These are phyloP conservation scores for Digitonthophagus gazella DNA, from an alignment of 2,888 invertebrate genomes.

Conservation along the genomic window DNA sequence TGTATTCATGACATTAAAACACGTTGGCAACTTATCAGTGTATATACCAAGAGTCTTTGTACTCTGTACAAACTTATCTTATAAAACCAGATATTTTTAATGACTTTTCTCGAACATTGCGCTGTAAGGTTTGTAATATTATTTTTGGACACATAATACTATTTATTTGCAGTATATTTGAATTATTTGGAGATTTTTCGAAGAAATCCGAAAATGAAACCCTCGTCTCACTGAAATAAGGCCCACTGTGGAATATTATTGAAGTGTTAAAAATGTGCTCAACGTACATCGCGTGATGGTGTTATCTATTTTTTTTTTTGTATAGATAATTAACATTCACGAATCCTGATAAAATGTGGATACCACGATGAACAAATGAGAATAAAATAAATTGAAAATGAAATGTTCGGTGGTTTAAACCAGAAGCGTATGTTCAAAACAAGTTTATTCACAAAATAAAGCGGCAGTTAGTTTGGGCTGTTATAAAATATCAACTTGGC, in stretches of 20 bases:
- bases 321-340: not conserved
- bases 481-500: no score
- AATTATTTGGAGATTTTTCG: not conserved
- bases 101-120: not conserved
- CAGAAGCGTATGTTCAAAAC: no score
- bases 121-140: not conserved
- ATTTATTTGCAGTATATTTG: not conserved
- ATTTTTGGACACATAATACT: not conserved
- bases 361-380: no score
- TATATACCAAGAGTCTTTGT: not conserved
- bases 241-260: not conserved
- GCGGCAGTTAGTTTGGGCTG: no score
- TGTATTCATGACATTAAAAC: not conserved
- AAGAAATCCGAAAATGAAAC: not conserved
- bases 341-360: not conserved
- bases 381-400: not conserved
- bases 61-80: not conserved
- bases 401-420: no score
- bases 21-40: not conserved
- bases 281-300: not conserved
- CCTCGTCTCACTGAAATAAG: not conserved
- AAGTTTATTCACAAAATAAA: no score
- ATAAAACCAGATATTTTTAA: not conserved
- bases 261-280: not conserved
- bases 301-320: not conserved